Evolutionary conservation across 1,140 invertebrate species (phyloP), one percentile per base, ranked within the genome.

Genomic region (Ceratitis capitata): DNA sequence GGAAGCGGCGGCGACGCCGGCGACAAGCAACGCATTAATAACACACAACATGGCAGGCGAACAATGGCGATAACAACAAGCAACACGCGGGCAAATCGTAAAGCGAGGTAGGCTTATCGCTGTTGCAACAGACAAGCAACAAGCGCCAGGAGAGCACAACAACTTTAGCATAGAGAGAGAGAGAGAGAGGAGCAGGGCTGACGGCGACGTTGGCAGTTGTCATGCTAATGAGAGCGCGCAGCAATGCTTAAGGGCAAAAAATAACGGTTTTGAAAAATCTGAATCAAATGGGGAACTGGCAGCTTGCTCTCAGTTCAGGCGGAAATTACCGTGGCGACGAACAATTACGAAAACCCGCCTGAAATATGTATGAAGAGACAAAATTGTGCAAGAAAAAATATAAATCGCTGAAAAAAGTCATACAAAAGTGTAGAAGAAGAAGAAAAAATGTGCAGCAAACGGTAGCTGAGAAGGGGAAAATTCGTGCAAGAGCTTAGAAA

Each of bases 31-130:
- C 16, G 39, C 69, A 78, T 78, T 78, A 78, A 78, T 78, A 78
- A 78, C 69, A 78, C 69, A 78, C 69, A 78, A 78, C 69, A 78
- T 78, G 69, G 69, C 69, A 78, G 69, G 19, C 69, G 69, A 78
- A 78, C 69, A 78, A 78, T 45, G 39, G 69, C 69, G 69, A 45
- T 45, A 45, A 78, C 69, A 78, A n/a, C 69, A 78, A n/a, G 69
- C 69, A 23, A 78, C 14, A 16, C 42, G 69, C 14, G 42, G 69
- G 35, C 39, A 45, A 45, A 78, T 45, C 69, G n/a, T n/a, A n/a
- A n/a, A n/a, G 39, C 42, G 69, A 78, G 26, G 7, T 23, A 78
- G 39, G 69, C 69, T 78, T 78, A 78, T 26, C 69, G 69, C 39
- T 78, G 39, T 78, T 78, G 69, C 39, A 78, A 78, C 69, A 78